Evolutionary conservation across 2,797 vertebrate genomes (phyloP).

Genomic region (Hippocampus kuda): DNA sequence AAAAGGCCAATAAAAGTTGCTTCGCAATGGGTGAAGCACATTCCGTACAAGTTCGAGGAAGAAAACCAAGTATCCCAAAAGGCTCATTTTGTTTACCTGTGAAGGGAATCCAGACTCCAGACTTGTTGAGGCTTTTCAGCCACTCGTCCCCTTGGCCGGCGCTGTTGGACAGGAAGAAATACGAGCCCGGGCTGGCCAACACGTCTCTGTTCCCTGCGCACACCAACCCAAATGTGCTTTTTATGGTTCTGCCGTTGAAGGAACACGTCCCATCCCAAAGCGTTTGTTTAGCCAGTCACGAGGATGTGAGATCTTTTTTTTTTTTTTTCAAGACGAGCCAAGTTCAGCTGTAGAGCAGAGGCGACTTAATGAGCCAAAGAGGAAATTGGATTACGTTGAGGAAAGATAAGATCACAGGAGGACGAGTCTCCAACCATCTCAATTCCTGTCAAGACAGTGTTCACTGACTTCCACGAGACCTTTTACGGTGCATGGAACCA

Average conservation of each 20-base stretch:
- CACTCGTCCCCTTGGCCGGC: slow-evolving; percentile 72
- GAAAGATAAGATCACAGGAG: slow-evolving; percentile 1
- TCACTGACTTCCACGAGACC: not conserved
- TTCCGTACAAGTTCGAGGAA: not conserved
- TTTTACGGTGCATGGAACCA: not conserved
- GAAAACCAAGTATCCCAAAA: not conserved
- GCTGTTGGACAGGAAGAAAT: slow-evolving; percentile 74
- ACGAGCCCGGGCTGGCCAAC: slow-evolving; percentile 70
- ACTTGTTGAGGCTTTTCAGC: slow-evolving; percentile 70
- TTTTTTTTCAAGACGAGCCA: not conserved
- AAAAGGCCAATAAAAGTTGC: not conserved
- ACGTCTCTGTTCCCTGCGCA: slow-evolving; percentile 66
- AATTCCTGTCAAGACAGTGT: not conserved
- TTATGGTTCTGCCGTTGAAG: not conserved
- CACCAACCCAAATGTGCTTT: not conserved
- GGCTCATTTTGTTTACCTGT: slow-evolving; percentile 52
- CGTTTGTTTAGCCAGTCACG: not conserved
- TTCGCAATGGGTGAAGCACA: not conserved
- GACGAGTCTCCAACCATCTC: not conserved
- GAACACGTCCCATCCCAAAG: not conserved
- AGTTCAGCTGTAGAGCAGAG: not conserved
- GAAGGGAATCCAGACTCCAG: slow-evolving; percentile 71
- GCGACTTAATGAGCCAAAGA: not conserved
- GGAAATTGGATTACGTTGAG: not conserved
- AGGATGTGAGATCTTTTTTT: not conserved